Conservation (phyloP, 2,113 vertebrate genomes). For the Gopherus evgoodei region DNA sequence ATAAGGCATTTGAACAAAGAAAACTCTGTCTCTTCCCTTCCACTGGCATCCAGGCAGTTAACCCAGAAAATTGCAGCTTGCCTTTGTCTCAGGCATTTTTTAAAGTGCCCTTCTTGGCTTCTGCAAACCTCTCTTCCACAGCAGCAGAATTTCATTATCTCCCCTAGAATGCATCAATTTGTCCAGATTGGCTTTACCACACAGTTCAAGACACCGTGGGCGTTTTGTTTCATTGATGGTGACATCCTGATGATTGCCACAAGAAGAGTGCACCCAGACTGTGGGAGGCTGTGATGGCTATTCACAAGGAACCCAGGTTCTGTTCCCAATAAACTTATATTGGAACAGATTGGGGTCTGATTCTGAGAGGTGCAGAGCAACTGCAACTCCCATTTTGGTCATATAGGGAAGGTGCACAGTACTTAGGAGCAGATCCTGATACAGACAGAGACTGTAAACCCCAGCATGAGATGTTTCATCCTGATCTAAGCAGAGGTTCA, state of each 20-base stretch:
- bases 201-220: not conserved
- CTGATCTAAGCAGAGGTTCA: not conserved
- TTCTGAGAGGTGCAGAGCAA: not conserved
- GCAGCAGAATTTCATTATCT: constrained; percentile 15
- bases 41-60: constrained; percentile 65
- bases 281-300: not conserved
- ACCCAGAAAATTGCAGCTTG: constrained; percentile 53
- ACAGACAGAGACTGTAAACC: not conserved
- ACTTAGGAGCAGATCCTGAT: not conserved
- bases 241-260: not conserved
- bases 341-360: not conserved
- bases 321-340: not conserved
- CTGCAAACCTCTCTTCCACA: not conserved
- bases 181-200: not conserved
- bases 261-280: not conserved
- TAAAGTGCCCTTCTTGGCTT: constrained; percentile 22
- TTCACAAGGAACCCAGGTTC: not conserved
- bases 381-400: not conserved
- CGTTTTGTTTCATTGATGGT: not conserved
- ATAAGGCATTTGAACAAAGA: constrained; percentile 68
- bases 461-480: not conserved
- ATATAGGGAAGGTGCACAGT: not conserved
- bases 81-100: constrained; percentile 51
- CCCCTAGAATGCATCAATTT: not conserved
- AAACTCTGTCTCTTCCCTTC: constrained; percentile 61